Evolutionary conservation across 2,797 vertebrate genomes (phyloP).

Genomic region (Urophycis tenuis): DNA sequence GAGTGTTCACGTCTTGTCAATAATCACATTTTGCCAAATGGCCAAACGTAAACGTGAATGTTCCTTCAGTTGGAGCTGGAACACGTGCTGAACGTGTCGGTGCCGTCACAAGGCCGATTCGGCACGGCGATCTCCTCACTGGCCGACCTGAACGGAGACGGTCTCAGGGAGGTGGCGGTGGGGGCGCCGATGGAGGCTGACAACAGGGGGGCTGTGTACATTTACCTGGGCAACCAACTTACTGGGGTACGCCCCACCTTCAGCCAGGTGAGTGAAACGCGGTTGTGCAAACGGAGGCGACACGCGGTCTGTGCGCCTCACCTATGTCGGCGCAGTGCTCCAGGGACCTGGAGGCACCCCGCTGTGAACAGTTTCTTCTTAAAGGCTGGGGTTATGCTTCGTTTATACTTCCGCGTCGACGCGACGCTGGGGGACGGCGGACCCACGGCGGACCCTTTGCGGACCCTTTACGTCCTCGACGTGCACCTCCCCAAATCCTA

Average conservation of each 20-base stretch:
- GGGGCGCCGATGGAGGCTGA: conserved; percentile 79
- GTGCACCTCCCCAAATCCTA: no score
- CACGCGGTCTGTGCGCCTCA: neutral
- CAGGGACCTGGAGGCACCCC: neutral
- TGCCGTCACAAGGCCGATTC: conserved; percentile 65
- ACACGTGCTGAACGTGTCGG: conserved; percentile 35
- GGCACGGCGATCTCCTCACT: conserved; percentile 71
- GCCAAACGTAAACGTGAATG: neutral
- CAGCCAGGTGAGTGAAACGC: conserved; percentile 68
- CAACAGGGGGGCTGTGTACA: conserved; percentile 72
- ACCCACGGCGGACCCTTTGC: no score
- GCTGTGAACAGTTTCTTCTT: neutral
- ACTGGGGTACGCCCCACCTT: conserved; percentile 53
- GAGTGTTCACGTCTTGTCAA: neutral
- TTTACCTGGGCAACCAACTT: conserved; percentile 68
- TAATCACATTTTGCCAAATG: neutral
- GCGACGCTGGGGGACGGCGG: no score
- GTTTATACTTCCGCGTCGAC: no score
- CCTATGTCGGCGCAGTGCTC: neutral
- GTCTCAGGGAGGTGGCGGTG: conserved; percentile 73
- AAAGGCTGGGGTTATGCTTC: no score
- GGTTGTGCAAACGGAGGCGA: neutral
- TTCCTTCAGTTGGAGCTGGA: conserved; percentile 48
- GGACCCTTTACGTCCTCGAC: no score
- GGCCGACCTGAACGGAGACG: conserved; percentile 78